Base-by-base conservation (phyloP, 2,113 vertebrate species). In the Actenoides hombroni region DNA sequence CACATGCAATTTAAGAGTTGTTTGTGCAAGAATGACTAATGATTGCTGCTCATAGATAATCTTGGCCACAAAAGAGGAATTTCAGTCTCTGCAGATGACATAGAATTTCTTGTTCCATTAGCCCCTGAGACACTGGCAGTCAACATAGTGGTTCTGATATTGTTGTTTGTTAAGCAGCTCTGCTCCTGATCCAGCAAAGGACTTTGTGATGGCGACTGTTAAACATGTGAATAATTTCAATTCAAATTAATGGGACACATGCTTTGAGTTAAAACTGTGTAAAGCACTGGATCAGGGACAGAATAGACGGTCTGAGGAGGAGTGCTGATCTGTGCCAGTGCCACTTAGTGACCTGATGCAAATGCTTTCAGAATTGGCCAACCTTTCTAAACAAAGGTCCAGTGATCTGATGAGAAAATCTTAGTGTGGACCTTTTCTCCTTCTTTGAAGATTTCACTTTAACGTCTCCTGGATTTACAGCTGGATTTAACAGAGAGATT, bases 321-420 rank as follows among this genome's bases (percentile, higher is more conserved):
- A 70, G 37, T 10, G 18, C 65, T 93, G 81, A 39, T 54, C 77
- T 86, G n/a, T 92, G 60, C 78, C 28, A 33, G 23, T 69, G 78
- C 63, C 33, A 35, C 82, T 92, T 64, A 63, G 39, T 29, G 44
- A 81, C 63, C 73, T 79, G 81, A 49, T 76, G 57, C 48, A 92
- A 94, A 83, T 65, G 28, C 21, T 73, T 71, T 71, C 70, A 61
- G 60, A 94, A 92, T 49, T 1, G 5, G 69, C 28, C 80, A 61
- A 61, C 42, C 93, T 92, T 81, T 95, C 73, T 68, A 86, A 84
- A 92, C 73, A 88, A 84, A 86, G 19, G n/a, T 88, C 64, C 51
- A 28, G 48, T 56, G 44, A 82, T 95, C 61, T 75, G 39, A 53
- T 78, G 53, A 94, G 80, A 94, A 92, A 70, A 92, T 54, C 39